A percentile compares a stretch with the other conserved stretches of the same genome.
These are phyloP conservation scores for Ophiodon elongatus DNA, from an alignment of 2,113 vertebrate genomes.

Conservation along the genomic window DNA sequence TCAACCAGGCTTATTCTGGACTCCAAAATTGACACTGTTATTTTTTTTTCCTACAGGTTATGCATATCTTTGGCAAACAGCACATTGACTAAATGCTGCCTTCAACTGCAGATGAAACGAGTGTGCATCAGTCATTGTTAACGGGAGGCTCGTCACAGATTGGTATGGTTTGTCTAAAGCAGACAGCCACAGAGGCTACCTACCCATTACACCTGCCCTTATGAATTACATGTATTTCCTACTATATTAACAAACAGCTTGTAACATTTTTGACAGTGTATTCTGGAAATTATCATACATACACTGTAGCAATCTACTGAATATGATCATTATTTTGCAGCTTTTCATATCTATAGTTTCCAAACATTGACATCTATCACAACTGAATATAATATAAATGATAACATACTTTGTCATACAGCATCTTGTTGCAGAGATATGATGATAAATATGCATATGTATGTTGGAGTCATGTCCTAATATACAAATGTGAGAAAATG, in stretches of 20 bases:
- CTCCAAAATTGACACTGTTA: background rate
- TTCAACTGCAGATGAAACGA: background rate
- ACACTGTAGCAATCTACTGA: background rate
- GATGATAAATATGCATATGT: background rate
- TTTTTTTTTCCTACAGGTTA: background rate
- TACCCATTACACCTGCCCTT: background rate
- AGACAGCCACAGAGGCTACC: background rate
- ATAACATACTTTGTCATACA: background rate
- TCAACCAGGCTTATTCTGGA: constrained; percentile 14
- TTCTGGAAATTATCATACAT: background rate
- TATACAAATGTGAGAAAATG: background rate
- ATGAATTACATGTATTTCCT: background rate
- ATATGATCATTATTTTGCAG: background rate
- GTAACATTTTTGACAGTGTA: background rate
- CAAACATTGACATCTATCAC: background rate
- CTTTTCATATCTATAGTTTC: background rate
- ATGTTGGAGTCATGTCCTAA: background rate
- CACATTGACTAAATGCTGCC: background rate
- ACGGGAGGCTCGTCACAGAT: background rate
- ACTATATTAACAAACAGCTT: background rate
- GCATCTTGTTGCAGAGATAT: background rate
- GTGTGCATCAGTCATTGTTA: background rate
- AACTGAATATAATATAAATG: background rate
- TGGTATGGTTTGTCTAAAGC: background rate
- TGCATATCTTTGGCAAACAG: constrained; percentile 28